Evolutionary conservation across 2,888 invertebrate genomes (phyloP).

Genomic region (Silvanus unidentatus): DNA sequence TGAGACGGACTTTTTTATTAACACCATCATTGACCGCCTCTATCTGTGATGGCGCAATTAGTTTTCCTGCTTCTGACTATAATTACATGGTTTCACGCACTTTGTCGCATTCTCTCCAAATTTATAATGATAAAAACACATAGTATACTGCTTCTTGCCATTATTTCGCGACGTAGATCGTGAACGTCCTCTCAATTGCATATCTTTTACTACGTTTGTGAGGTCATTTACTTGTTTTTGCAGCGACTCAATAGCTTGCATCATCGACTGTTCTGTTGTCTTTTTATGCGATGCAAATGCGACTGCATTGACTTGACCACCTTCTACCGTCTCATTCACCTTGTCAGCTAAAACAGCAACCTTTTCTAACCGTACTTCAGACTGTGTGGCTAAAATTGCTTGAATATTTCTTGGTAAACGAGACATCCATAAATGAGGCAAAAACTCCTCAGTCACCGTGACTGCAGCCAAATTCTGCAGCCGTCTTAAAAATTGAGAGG

Average conservation of each 20-base stretch:
- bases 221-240: neutral
- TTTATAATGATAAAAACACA: neutral
- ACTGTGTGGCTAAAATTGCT: slow-evolving; percentile 4
- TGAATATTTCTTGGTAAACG: slow-evolving; percentile 4
- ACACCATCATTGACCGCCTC: neutral
- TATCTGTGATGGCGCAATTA: neutral
- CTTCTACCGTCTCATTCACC: neutral
- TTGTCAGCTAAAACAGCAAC: slow-evolving; percentile 8
- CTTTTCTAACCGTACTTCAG: slow-evolving; percentile 6
- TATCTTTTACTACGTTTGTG: neutral
- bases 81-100: neutral
- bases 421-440: slow-evolving; percentile 16
- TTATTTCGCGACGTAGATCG: neutral
- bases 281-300: too few relatives aligned
- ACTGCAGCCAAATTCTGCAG: slow-evolving; percentile 18
- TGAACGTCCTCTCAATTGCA: neutral
- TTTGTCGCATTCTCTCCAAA: neutral
- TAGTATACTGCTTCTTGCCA: neutral
- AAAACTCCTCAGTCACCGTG: slow-evolving; percentile 13
- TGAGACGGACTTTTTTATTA: neutral
- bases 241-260: neutral
- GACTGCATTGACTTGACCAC: neutral
- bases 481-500: slow-evolving; percentile 26
- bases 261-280: too few relatives aligned
- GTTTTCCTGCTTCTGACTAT: neutral